Evolutionary conservation across 2,888 invertebrate species (phyloP).

Genomic region (Cerceris ruficornis): DNA sequence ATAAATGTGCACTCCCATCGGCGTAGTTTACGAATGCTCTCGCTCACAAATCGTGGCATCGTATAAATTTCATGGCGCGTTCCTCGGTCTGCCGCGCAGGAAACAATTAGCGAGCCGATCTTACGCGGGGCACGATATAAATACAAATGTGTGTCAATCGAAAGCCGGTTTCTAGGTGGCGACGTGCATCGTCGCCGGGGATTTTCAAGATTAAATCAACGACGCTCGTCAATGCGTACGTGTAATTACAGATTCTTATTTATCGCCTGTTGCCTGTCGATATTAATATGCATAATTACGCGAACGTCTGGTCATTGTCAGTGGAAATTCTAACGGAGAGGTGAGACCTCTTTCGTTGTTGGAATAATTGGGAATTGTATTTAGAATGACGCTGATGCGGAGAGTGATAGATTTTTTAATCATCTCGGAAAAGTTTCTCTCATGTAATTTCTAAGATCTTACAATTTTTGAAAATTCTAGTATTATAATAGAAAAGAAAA

Average conservation of each 20-base stretch:
- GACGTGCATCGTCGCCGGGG: constrained; percentile 33
- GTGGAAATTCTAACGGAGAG: no score
- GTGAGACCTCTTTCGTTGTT: no score
- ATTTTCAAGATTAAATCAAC: constrained; percentile 44
- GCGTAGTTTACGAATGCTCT: neutral
- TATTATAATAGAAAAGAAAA: no score
- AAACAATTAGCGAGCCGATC: constrained; percentile 27
- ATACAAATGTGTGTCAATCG: constrained; percentile 59
- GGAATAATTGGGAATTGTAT: no score
- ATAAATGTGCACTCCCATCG: neutral
- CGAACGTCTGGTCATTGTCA: no score
- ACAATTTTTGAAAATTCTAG: no score
- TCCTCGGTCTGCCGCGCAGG: neutral
- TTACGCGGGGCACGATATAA: constrained; percentile 12
- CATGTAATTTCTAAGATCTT: no score
- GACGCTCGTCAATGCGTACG: constrained; percentile 37
- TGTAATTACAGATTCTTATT: constrained; percentile 40
- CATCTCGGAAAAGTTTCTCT: no score
- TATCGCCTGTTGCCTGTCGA: constrained; percentile 26
- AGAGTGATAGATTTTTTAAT: no score
- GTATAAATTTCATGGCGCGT: constrained; percentile 13
- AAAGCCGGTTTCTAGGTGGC: constrained; percentile 61
- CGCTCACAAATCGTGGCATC: neutral
- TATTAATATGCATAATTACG: constrained; percentile 43
- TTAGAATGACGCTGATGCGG: no score